These are phyloP conservation scores for Onychorhynchus coronatus DNA, from an alignment of 2,113 vertebrate species.

Conservation along the genomic window DNA sequence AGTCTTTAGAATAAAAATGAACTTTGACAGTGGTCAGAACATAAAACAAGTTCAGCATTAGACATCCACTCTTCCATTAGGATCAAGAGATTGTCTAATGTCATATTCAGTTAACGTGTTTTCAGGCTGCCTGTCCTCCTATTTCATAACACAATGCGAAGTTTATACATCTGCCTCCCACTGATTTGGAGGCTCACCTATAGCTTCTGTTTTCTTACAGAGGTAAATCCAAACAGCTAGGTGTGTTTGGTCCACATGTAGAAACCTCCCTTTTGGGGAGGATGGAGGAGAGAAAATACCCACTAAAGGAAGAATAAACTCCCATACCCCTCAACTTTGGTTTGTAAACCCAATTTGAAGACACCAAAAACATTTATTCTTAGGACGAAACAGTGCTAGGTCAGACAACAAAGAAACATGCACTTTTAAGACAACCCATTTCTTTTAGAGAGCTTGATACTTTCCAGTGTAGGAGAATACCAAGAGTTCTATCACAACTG, in stretches of 20 bases:
- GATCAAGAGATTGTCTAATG: not conserved
- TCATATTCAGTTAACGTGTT: not conserved
- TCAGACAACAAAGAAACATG: not conserved
- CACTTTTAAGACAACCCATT: not conserved
- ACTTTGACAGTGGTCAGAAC: not conserved
- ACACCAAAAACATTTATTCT: not conserved
- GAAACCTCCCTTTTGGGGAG: not conserved
- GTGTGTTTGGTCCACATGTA: not conserved
- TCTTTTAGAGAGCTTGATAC: not conserved
- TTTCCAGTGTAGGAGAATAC: not conserved
- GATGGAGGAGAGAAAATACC: not conserved
- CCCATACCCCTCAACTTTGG: not conserved
- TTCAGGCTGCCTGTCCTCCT: not conserved
- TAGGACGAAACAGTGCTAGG: not conserved
- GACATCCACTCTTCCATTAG: not conserved
- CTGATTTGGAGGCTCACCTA: not conserved
- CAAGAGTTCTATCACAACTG: not conserved
- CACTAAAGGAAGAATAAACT: not conserved
- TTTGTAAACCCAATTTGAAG: not conserved
- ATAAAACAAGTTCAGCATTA: not conserved
- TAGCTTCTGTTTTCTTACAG: not conserved
- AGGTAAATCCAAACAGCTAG: not conserved
- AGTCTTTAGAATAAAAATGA: not conserved
- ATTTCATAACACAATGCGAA: not conserved
- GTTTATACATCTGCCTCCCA: not conserved